phyloP scores from a whole-genome alignment of 2,113 vertebrate genomes.

The Vombatus ursinus region DNA sequence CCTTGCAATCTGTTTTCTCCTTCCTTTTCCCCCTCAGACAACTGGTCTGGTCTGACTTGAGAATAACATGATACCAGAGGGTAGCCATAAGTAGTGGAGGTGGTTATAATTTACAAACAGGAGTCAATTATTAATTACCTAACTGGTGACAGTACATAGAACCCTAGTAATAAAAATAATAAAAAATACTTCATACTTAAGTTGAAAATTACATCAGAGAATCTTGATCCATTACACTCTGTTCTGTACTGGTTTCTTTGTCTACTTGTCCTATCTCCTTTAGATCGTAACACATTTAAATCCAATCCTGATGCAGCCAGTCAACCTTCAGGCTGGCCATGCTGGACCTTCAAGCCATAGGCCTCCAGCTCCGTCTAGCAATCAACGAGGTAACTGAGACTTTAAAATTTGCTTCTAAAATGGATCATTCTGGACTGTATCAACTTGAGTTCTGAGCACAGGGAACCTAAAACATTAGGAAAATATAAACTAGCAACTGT shows the following conservation, averaged over 20 bases:
- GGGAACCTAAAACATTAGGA: not conserved
- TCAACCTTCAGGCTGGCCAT: slow-evolving; percentile 63
- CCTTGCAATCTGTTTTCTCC: not conserved
- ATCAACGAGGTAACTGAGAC: slow-evolving; percentile 68
- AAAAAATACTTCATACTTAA: not conserved
- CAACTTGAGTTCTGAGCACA: not conserved
- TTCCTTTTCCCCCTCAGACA: not conserved
- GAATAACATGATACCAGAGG: not conserved
- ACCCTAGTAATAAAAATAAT: slow-evolving; percentile 28
- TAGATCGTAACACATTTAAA: slow-evolving; percentile 72
- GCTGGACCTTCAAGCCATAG: slow-evolving; percentile 45
- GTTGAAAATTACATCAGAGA: not conserved
- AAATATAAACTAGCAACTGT: not conserved
- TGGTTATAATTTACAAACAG: not conserved
- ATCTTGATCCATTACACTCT: not conserved
- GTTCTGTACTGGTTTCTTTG: not conserved
- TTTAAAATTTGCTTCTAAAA: not conserved
- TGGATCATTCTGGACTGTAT: not conserved
- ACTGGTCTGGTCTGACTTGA: not conserved
- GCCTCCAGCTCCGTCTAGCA: slow-evolving; percentile 50
- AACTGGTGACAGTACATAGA: slow-evolving; percentile 33
- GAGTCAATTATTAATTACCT: slow-evolving; percentile 12
- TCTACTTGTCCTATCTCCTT: slow-evolving; percentile 54
- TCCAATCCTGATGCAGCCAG: slow-evolving; percentile 78
- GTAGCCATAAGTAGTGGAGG: not conserved